phyloP scores from a whole-genome alignment of 2,113 vertebrate species.

The Stomatorhinus ivindoensis region DNA sequence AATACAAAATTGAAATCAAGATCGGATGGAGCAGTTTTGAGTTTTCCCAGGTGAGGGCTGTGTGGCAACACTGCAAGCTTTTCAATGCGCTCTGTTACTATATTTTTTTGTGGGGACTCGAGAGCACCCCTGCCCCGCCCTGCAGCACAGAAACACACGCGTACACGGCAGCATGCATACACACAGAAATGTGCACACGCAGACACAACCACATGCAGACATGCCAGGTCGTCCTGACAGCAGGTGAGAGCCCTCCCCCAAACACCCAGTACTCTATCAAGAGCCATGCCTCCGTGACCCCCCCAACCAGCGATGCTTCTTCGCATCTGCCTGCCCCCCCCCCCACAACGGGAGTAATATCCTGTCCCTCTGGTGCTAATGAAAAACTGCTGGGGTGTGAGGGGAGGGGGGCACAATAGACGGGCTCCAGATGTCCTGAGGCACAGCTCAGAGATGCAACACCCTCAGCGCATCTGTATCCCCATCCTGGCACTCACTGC shows the following conservation, averaged over 20 bases:
- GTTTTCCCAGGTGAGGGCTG: not conserved
- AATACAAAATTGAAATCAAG: not conserved
- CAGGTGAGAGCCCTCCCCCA: not conserved
- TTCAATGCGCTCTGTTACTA: not conserved
- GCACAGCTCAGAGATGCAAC: not conserved
- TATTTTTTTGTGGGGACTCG: not conserved
- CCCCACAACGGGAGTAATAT: slow-evolving; percentile 1
- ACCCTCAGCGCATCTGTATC: not conserved
- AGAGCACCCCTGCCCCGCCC: not conserved
- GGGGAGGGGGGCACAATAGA: slow-evolving; percentile 18
- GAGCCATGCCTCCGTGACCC: not conserved
- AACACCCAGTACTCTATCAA: not conserved
- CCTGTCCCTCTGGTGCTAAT: slow-evolving; percentile 31
- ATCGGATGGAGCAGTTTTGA: not conserved
- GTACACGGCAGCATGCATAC: not conserved
- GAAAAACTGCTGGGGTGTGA: slow-evolving; percentile 30
- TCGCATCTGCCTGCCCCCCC: not conserved
- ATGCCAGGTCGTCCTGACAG: not conserved
- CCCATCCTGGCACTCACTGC: not conserved
- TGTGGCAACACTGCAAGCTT: not conserved
- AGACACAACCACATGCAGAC: not conserved
- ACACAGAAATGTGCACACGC: not conserved
- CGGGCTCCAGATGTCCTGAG: not conserved
- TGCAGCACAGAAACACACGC: no score
- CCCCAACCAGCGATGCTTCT: not conserved